These are phyloP conservation scores for Drosophila tanythrix DNA, from an alignment of 2,888 invertebrate genomes.

Conservation along the genomic window DNA sequence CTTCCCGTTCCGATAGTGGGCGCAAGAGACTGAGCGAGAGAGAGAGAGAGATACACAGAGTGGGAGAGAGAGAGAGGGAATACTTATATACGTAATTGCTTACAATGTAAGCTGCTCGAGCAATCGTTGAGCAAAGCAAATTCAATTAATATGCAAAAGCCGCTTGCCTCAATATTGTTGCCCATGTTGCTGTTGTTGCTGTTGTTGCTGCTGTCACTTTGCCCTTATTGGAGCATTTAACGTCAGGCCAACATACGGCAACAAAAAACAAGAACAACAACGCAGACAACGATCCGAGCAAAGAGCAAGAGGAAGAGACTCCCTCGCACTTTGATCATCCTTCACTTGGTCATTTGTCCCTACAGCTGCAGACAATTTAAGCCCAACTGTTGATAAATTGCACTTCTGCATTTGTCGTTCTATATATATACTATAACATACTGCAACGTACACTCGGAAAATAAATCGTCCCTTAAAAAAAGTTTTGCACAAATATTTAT, in stretches of 20 bases:
- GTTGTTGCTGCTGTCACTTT: conserved; percentile 59
- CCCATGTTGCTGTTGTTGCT: conserved; percentile 19
- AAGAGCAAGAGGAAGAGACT: conserved; percentile 6
- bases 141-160: conserved; percentile 77
- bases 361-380: conserved; percentile 75
- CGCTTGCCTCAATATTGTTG: conserved; percentile 27
- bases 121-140: conserved; percentile 30
- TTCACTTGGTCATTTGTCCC: conserved; percentile 62
- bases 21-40: neutral
- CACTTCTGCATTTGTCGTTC: conserved; percentile 64
- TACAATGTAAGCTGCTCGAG: conserved; percentile 26
- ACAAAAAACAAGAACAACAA: neutral
- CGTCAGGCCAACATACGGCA: conserved; percentile 26
- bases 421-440: conserved; percentile 19
- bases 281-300: neutral
- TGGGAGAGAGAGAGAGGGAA: neutral
- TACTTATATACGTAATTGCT: conserved; percentile 32
- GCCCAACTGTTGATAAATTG: conserved; percentile 79
- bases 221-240: conserved; percentile 65
- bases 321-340: conserved; percentile 40
- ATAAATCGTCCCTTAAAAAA: neutral
- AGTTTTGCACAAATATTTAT: neutral
- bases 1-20: conserved; percentile 68
- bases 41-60: neutral
- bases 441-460: neutral